phyloP scores from a whole-genome alignment of 2,888 invertebrate genomes.

The Drosophila aldrichi region DNA sequence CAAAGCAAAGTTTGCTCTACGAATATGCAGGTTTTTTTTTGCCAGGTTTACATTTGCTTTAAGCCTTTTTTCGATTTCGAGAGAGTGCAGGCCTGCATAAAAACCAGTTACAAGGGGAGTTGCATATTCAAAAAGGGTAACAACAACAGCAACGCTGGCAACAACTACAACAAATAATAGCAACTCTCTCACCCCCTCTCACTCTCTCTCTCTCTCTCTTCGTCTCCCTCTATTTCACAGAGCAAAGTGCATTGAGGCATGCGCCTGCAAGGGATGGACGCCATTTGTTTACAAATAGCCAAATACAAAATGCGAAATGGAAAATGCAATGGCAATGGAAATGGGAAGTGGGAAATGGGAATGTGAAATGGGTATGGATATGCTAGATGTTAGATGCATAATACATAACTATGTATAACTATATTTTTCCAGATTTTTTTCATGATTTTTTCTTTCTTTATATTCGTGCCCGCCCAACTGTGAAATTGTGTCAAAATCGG shows the following conservation, averaged over 20 bases:
- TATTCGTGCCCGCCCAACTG: slow-evolving; percentile 48
- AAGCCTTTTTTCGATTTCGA: slow-evolving; percentile 69
- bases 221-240: slow-evolving; percentile 51
- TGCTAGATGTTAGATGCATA: slow-evolving; percentile 47
- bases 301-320: slow-evolving; percentile 46
- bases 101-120: slow-evolving; percentile 73
- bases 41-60: slow-evolving; percentile 63
- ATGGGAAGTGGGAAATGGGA: background rate
- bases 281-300: slow-evolving; percentile 53
- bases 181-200: slow-evolving; percentile 32
- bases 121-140: slow-evolving; percentile 38
- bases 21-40: slow-evolving; percentile 33
- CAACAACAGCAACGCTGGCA: slow-evolving; percentile 18
- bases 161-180: slow-evolving; percentile 55
- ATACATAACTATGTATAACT: slow-evolving; percentile 52
- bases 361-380: background rate
- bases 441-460: slow-evolving; percentile 17
- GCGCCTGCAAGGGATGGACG: slow-evolving; percentile 58
- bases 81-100: slow-evolving; percentile 45
- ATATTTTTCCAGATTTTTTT: slow-evolving; percentile 22
- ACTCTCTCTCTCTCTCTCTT: background rate
- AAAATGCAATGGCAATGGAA: slow-evolving; percentile 12
- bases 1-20: slow-evolving; percentile 68
- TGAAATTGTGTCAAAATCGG: slow-evolving; percentile 75
- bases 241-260: slow-evolving; percentile 74